phyloP scores from a whole-genome alignment of 2,888 invertebrate species.

The Rambutsinella grinnellia region DNA sequence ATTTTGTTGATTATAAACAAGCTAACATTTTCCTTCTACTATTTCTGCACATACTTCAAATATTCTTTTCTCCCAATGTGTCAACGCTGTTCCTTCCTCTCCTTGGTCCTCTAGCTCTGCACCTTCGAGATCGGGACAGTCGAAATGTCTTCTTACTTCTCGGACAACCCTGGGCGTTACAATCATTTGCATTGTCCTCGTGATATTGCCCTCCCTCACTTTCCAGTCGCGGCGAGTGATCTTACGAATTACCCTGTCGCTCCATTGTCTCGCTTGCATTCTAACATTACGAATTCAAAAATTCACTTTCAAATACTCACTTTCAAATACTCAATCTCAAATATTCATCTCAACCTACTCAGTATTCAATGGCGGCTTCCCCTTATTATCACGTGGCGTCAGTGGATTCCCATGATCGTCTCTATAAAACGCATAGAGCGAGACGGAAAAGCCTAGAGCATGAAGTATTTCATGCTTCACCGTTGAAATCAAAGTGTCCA shows the following conservation, averaged over 20 bases:
- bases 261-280: constrained; percentile 94
- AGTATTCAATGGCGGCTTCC: constrained; percentile 90
- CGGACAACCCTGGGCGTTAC: constrained; percentile 91
- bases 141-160: constrained; percentile 91
- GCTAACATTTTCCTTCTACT: too few species aligned
- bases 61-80: constrained; percentile 99
- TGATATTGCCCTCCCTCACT: constrained; percentile 81
- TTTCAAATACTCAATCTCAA: not conserved
- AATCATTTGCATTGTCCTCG: constrained; percentile 84
- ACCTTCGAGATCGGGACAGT: constrained; percentile 89
- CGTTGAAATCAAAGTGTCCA: constrained; percentile 92
- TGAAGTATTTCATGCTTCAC: constrained; percentile 99
- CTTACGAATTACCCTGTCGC: constrained; percentile 85
- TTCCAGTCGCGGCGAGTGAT: constrained; percentile 81
- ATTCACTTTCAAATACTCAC: not conserved
- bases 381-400: constrained; percentile 85
- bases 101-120: constrained; percentile 99
- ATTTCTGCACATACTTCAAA: constrained; percentile 85
- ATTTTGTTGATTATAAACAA: not conserved
- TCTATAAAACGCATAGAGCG: constrained; percentile 95
- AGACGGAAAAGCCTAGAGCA: constrained; percentile 96
- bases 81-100: constrained; percentile 95
- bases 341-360: constrained; percentile 74
- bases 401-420: constrained; percentile 91
- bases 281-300: constrained; percentile 71